phyloP scores from a whole-genome alignment of 2,888 invertebrate genomes.

The Anorthoa munda region DNA sequence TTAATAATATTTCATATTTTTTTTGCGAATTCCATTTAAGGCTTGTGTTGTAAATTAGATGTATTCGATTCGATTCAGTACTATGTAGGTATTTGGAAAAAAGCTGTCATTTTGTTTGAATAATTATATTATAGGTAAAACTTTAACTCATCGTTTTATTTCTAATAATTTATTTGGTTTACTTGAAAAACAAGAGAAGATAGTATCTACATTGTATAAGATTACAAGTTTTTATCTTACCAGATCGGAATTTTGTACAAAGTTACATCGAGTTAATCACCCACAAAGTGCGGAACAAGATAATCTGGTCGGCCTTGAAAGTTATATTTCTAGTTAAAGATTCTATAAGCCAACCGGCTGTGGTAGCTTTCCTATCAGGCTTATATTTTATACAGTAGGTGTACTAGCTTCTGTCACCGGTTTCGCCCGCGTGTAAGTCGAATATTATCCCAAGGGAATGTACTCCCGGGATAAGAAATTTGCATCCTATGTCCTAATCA shows the following conservation, averaged over 20 bases:
- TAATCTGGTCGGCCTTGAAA: slow-evolving; percentile 50
- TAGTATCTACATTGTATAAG: neutral
- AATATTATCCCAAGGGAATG: too few relatives aligned
- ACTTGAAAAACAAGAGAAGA: neutral
- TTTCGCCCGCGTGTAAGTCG: too few relatives aligned
- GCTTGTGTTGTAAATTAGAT: neutral
- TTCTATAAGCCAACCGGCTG: slow-evolving; percentile 26
- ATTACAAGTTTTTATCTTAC: slow-evolving; percentile 25
- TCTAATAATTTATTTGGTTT: too few relatives aligned
- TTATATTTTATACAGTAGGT: neutral
- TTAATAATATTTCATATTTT: neutral
- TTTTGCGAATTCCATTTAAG: neutral
- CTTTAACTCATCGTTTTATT: neutral
- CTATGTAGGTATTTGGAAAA: neutral
- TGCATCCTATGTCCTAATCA: too few relatives aligned
- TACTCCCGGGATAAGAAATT: too few relatives aligned
- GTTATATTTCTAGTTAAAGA: slow-evolving; percentile 15
- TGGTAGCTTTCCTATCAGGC: slow-evolving; percentile 13
- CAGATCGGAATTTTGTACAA: slow-evolving; percentile 42
- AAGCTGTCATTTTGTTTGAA: neutral
- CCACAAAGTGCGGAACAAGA: slow-evolving; percentile 49
- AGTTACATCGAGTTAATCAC: slow-evolving; percentile 47
- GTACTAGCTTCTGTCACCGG: too few relatives aligned
- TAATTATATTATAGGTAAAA: neutral
- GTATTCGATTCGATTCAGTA: neutral